Conservation (phyloP, 2,797 vertebrate species). For the Mastacembelus armatus region DNA sequence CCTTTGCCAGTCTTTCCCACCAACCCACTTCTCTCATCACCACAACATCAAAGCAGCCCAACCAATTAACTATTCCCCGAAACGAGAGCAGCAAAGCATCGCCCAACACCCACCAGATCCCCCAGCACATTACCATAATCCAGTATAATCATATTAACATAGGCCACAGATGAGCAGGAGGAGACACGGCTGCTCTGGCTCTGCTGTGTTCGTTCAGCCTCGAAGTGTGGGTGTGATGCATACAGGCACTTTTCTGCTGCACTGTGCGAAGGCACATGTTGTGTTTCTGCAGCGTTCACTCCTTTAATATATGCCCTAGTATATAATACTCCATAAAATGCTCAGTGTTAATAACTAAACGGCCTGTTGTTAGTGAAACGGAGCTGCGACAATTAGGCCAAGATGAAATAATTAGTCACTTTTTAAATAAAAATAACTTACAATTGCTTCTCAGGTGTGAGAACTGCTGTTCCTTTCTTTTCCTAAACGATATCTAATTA, state of each 20-base stretch:
- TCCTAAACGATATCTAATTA: too few species aligned
- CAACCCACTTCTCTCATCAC: conserved; percentile 68
- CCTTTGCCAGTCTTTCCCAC: conserved; percentile 63
- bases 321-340: neutral
- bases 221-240: conserved; percentile 43
- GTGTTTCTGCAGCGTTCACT: conserved; percentile 15
- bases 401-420: too few species aligned
- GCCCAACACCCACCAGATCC: conserved; percentile 71
- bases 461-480: too few species aligned
- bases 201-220: conserved; percentile 31
- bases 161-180: conserved; percentile 76
- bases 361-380: too few species aligned
- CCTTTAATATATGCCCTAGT: conserved; percentile 2
- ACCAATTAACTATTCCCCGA: conserved; percentile 83
- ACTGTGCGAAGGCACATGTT: conserved; percentile 29
- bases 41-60: conserved; percentile 82
- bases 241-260: conserved; percentile 29
- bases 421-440: too few species aligned
- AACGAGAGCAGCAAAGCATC: conserved; percentile 77
- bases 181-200: conserved; percentile 58
- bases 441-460: too few species aligned
- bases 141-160: conserved; percentile 84
- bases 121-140: conserved; percentile 83
- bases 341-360: too few species aligned
- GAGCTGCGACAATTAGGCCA: neutral